A percentile compares a stretch with the other conserved stretches of the same genome.
These are phyloP conservation scores for Notolabrus celidotus DNA, from an alignment of 2,797 vertebrate genomes.

Conservation along the genomic window DNA sequence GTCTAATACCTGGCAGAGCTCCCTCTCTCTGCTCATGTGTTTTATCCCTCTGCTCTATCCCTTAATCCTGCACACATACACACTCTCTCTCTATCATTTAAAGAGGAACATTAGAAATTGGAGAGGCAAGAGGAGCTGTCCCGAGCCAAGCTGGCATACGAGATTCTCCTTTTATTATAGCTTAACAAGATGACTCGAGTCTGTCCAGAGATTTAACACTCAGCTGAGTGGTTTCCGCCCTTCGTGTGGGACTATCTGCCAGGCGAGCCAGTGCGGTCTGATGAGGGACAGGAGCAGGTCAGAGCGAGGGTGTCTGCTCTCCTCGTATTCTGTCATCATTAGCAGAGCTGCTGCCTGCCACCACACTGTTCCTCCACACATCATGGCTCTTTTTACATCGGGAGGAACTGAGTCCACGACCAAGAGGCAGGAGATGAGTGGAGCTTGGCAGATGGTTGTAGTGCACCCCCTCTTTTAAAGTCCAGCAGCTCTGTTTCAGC, in stretches of 20 bases:
- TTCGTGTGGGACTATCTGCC: conserved; percentile 43
- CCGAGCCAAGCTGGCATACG: conserved; percentile 65
- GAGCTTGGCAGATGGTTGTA: conserved; percentile 57
- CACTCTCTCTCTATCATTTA: conserved; percentile 59
- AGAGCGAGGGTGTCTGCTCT: conserved; percentile 38
- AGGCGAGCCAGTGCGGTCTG: conserved; percentile 19
- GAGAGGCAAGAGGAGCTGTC: conserved; percentile 43
- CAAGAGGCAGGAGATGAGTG: conserved; percentile 28
- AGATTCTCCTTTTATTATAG: conserved; percentile 57
- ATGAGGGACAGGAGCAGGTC: conserved; percentile 35
- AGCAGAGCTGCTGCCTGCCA: conserved; percentile 48
- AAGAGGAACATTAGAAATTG: conserved; percentile 70
- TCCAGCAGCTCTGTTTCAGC: conserved; percentile 46
- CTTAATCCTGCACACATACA: conserved; percentile 70
- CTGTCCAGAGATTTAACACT: conserved; percentile 50
- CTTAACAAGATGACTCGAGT: conserved; percentile 63
- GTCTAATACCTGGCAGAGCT: conserved; percentile 64
- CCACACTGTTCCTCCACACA: conserved; percentile 40
- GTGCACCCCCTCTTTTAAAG: conserved; percentile 7
- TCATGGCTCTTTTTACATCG: conserved; percentile 49
- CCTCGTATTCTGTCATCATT: conserved; percentile 65
- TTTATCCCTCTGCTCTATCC: conserved; percentile 64
- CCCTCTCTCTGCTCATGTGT: conserved; percentile 50
- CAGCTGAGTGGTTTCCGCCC: conserved; percentile 45
- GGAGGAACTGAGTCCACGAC: conserved; percentile 32